Evolutionary conservation across 2,113 vertebrate species (phyloP), one percentile per base, ranked within the genome.

Genomic region (Synodontis membranacea): DNA sequence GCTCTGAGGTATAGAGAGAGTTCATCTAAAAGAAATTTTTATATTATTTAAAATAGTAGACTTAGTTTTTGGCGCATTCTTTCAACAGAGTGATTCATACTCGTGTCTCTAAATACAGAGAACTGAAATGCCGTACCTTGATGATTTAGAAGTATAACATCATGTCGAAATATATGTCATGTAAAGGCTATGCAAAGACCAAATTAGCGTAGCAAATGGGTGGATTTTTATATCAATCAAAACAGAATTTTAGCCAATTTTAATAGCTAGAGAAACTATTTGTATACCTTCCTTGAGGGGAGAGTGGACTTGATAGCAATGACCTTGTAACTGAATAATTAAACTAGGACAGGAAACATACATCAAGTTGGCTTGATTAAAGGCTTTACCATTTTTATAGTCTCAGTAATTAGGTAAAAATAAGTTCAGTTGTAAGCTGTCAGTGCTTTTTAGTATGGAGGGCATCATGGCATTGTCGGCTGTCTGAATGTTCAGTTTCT

Each of bases 321-420:
- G 75, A 39, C 75, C 75, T 86, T 79, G 44, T 52, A 80, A 68
- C 14, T 42, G 54, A 80, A 80, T 86, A 50, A 79, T 86, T 68
- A 68, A 52, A 86, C 48, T 39, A 42, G 31, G 42, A 25, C 52
- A 58, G 52, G 52, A 42, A 80, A 42, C 58, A 21, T 39, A 5
- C 75, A 58, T 80, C 78, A 80, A 39, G 4, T 25, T 15, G 34
- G 21, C 52, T 58, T 80, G 31, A 56, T 80, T 56, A 42, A 80
- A 56, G 2, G 10, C 23, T 39, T 58, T 58, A 58, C 78, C 21
- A 42, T 58, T 80, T 80, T 54, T 58, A 42, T 25, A 39, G 34
- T 28, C 34, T 80, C 34, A 28, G 34, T 80, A 42, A 23, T 80
- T 39, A 58, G 78, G 56, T 58, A 80, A 80, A n/a, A n/a, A n/a